These are phyloP conservation scores for Cephus runcator DNA, from an alignment of 2,888 invertebrate genomes.

Conservation along the genomic window DNA sequence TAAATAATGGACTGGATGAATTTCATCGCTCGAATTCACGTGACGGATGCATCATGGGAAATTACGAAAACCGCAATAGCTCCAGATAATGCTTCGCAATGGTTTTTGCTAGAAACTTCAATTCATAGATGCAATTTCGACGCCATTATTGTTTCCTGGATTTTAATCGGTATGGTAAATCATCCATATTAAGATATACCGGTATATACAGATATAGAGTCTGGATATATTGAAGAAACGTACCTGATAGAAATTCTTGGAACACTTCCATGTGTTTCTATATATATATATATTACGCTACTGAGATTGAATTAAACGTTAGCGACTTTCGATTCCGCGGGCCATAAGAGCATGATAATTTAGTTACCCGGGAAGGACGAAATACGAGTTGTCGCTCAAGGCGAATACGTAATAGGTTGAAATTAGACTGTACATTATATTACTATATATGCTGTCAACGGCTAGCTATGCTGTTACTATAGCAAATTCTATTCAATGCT, in stretches of 20 bases:
- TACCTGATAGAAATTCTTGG: too few species aligned
- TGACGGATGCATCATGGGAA: not conserved
- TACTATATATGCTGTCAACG: not conserved
- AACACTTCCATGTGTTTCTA: too few species aligned
- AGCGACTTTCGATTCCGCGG: not conserved
- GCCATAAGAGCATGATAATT: not conserved
- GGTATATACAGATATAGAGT: not conserved
- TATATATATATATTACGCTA: not conserved
- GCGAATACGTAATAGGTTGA: not conserved
- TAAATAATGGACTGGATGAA: not conserved
- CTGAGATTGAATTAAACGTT: not conserved
- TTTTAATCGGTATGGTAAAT: not conserved
- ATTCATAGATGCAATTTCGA: not conserved
- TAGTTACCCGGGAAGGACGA: not conserved
- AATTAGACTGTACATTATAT: not conserved
- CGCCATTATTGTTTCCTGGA: not conserved
- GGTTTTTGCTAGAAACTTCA: not conserved
- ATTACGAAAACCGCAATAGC: not conserved
- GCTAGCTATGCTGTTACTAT: not conserved
- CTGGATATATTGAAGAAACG: not conserved
- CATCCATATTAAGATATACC: not conserved
- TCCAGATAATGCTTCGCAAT: too few species aligned
- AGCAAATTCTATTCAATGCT: not conserved
- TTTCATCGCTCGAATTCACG: not conserved
- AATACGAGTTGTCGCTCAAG: not conserved